phyloP scores from a whole-genome alignment of 37 sponge, comb jelly and placozoan genomes.

The Eunapius fragilis region DNA sequence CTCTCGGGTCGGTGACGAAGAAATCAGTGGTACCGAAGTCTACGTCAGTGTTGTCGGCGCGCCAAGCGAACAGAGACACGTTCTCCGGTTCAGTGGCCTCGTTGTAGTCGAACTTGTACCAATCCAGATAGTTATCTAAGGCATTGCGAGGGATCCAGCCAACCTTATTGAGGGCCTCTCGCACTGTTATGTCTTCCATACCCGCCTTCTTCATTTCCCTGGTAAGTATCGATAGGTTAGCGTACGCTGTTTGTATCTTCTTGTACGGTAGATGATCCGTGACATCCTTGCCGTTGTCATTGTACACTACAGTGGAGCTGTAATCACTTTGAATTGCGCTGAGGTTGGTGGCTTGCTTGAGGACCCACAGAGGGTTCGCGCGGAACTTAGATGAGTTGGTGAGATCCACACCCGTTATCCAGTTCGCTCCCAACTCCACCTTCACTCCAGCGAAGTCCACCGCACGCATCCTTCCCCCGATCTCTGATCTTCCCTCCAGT shows the following conservation, averaged over 20 bases:
- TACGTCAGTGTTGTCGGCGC: background rate
- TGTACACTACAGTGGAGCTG: background rate
- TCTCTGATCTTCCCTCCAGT: conserved; percentile 26
- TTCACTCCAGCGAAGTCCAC: conserved; percentile 9
- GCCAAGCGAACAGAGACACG: conserved; percentile 2
- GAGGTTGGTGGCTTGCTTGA: background rate
- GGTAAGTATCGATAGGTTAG: background rate
- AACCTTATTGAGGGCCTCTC: conserved; percentile 6
- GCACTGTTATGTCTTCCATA: conserved; percentile 16
- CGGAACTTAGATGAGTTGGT: background rate
- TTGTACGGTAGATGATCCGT: background rate
- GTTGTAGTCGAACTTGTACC: conserved; percentile 32
- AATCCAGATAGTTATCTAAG: conserved; percentile 29
- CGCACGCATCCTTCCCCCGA: conserved; percentile 30
- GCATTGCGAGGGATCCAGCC: conserved; percentile 32
- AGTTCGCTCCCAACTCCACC: conserved; percentile 48
- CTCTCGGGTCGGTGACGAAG: conserved; percentile 52
- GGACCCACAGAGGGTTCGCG: background rate
- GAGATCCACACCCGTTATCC: conserved; percentile 30
- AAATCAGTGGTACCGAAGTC: conserved; percentile 42
- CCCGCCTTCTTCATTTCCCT: background rate
- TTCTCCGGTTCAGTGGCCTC: conserved; percentile 9
- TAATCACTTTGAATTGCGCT: background rate
- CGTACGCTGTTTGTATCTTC: background rate
- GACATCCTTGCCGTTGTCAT: background rate